Evolutionary conservation across 2,113 vertebrate species (phyloP), one percentile per base, ranked within the genome.

Genomic region (Cnemophilus loriae): DNA sequence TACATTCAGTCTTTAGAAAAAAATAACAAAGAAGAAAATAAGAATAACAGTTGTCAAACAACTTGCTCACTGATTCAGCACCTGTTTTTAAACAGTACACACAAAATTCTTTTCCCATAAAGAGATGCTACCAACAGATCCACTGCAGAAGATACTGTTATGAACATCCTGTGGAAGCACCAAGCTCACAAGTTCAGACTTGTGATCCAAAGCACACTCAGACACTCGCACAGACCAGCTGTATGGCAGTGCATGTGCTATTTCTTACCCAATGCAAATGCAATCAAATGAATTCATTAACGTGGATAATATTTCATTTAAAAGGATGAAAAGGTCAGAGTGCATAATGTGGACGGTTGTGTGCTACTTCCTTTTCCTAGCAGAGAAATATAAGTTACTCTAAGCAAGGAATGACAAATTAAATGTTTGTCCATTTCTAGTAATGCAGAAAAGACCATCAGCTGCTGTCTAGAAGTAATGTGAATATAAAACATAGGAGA

Each of bases 401-500:
- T 17, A 55, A 50, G n/a, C 39, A 75, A 92, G 47, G 42, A 84
- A 91, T 37, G 71, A 84, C 47, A 89, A 80, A 61, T 44, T 20
- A 86, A 79, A 67, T 76, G 81, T 35, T 44, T 70, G 55, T 49
- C 65, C 11, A 21, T 67, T 85, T 74, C 30, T 61, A 69, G 42
- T 39, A 81, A 77, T 3, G 53, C n/a, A 64, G 55, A 35, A 71
- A 69, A 84, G 53, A n/a, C 30, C 37, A 78, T 37, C 61, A 84
- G 71, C 64, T 87, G 56, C 82, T 73, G 68, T 47, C 70, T 49
- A 76, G 35, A 80, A 90, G 61, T 57, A 63, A 68, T 3, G 30
- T 39, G 76, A 93, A 89, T 84, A 89, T 37, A 90, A 93, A 89
- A 20, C 9, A 4, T 9, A 68, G 63, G 35, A 91, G 76, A 94